Conservation (phyloP, 1,140 invertebrate species). For the Drosophila rhopaloa region DNA sequence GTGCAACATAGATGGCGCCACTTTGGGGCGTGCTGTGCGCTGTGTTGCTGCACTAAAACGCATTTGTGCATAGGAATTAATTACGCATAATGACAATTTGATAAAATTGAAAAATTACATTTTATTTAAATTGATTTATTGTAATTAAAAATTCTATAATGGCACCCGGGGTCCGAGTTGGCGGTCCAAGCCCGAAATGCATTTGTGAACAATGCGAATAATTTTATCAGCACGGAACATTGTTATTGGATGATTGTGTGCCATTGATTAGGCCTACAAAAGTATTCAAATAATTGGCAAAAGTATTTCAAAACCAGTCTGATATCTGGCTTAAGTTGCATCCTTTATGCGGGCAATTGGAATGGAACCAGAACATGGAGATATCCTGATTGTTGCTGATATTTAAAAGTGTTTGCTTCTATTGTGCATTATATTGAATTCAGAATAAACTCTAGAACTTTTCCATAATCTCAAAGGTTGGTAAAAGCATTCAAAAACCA, state of each 20-base stretch:
- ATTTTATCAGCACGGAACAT: constrained; percentile 39
- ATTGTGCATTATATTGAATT: no score
- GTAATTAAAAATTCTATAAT: constrained; percentile 81
- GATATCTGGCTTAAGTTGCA: neutral
- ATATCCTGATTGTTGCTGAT: no score
- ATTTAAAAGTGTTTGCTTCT: no score
- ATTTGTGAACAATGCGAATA: constrained; percentile 41
- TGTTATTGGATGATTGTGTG: constrained; percentile 32
- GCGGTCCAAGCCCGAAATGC: constrained; percentile 26
- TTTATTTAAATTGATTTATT: constrained; percentile 82
- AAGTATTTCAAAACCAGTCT: neutral
- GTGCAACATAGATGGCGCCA: constrained; percentile 18
- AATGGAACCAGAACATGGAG: neutral
- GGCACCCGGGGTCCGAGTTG: constrained; percentile 19
- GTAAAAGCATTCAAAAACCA: no score
- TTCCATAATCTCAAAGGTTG: no score
- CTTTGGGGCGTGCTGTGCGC: constrained; percentile 17
- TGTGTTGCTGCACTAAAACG: constrained; percentile 50
- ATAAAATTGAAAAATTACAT: constrained; percentile 84
- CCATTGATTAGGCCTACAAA: constrained; percentile 41
- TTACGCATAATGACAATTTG: constrained; percentile 84
- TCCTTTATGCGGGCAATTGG: neutral
- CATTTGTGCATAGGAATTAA: constrained; percentile 83
- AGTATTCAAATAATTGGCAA: constrained; percentile 45
- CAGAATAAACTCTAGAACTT: no score